phyloP scores from a whole-genome alignment of 2,888 invertebrate genomes.

The Drosophila niveifrons region DNA sequence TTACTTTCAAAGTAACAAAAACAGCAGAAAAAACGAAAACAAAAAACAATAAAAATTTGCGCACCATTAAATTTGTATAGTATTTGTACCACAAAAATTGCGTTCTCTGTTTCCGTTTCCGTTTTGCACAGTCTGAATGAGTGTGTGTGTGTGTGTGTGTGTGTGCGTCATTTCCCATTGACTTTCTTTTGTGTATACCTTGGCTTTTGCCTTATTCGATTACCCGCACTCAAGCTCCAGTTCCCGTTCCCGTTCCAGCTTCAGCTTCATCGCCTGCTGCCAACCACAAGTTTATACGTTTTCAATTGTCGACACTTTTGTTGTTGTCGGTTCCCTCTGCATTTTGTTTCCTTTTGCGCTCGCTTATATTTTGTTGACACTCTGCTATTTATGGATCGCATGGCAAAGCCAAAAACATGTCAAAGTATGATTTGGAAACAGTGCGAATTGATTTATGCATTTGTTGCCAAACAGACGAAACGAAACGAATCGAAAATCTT shows the following conservation, averaged over 20 bases:
- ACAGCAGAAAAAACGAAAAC: slow-evolving; percentile 32
- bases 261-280: not conserved
- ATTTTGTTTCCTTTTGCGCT: slow-evolving; percentile 6
- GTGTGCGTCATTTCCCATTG: slow-evolving; percentile 35
- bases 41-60: slow-evolving; percentile 75
- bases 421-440: slow-evolving; percentile 56
- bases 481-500: slow-evolving; percentile 11
- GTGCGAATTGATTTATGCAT: slow-evolving; percentile 60
- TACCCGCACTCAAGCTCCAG: slow-evolving; percentile 11
- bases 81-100: slow-evolving; percentile 52
- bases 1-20: slow-evolving; percentile 12
- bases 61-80: slow-evolving; percentile 77
- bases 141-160: slow-evolving; percentile 15
- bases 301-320: slow-evolving; percentile 36
- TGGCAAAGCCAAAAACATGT: slow-evolving; percentile 48
- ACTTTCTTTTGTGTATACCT: slow-evolving; percentile 47
- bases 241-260: not conserved
- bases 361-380: slow-evolving; percentile 63
- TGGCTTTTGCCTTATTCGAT: slow-evolving; percentile 40
- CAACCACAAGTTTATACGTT: slow-evolving; percentile 35
- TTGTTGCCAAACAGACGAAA: slow-evolving; percentile 31
- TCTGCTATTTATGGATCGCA: slow-evolving; percentile 48
- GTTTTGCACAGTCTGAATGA: slow-evolving; percentile 1
- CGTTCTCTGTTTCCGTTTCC: slow-evolving; percentile 40
- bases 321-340: slow-evolving; percentile 25